A percentile compares a stretch with the other conserved stretches of the same genome.
phyloP scores from a whole-genome alignment of 2,797 vertebrate species.

The Orientallactaga sibirica region DNA sequence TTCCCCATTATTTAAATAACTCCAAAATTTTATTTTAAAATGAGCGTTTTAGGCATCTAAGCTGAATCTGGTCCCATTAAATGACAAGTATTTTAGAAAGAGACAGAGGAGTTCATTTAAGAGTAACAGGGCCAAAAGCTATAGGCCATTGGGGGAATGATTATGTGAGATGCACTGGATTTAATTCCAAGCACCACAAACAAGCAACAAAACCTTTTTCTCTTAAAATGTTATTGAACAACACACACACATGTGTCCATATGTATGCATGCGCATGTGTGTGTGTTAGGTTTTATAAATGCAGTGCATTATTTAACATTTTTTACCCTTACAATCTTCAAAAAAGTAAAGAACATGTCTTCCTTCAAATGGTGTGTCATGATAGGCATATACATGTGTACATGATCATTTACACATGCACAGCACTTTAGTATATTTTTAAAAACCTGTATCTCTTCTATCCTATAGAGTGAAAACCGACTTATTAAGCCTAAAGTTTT shows the following conservation, averaged over 20 bases:
- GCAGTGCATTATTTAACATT: not conserved
- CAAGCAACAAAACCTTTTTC: not conserved
- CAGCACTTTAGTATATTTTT: not conserved
- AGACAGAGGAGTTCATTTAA: not conserved
- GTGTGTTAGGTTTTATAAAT: not conserved
- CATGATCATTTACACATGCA: not conserved
- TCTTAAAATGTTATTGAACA: conserved; percentile 37
- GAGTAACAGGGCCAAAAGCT: not conserved
- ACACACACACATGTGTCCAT: not conserved
- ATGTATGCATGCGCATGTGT: not conserved
- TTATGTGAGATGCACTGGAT: not conserved
- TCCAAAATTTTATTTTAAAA: conserved; percentile 45
- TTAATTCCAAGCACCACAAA: not conserved
- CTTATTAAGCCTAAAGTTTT: no score
- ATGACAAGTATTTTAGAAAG: conserved; percentile 17
- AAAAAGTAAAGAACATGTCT: not conserved
- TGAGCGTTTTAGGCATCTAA: conserved; percentile 22
- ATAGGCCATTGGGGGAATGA: not conserved
- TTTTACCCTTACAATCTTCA: not conserved
- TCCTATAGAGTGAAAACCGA: not conserved
- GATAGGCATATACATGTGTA: not conserved
- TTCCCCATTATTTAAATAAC: conserved; percentile 2
- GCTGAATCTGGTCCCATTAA: conserved; percentile 28
- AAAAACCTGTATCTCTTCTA: not conserved
- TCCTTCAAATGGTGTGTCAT: not conserved